Base-by-base conservation (phyloP, 2,797 vertebrate genomes). In the Phrynocephalus forsythii region DNA sequence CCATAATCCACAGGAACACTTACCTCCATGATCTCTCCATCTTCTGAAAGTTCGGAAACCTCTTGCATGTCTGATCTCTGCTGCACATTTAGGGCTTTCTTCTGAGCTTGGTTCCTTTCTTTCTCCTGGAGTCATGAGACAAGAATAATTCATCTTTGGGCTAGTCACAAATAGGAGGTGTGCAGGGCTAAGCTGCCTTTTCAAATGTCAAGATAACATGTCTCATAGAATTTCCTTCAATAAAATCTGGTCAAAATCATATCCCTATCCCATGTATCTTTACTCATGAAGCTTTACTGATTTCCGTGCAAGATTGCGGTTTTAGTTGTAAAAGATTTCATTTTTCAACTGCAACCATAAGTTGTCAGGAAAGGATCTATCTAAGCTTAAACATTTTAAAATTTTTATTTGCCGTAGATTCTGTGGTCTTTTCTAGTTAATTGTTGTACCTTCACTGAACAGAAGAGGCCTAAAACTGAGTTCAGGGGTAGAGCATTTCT, bases 41-140 rank as follows among this genome's bases (percentile, higher is more conserved):
- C 87, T 1, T 33, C 48, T 38, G 1, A 0, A 0, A 76, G 75
- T 67, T 88, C 84, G 28, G 81, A 20, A 24, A 93, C 79, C 13
- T 81, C 82, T 28, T 33, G 50, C 48, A 92, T 87, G 52, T 94
- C 92, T 38, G 94, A 92, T 86, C 92, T 92, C 90, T 95, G 93
- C 90, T 93, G 90, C 0, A 83, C 28, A 11, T 85, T 90, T 94
- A 95, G 85, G 69, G 93, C 94, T 80, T 95, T 95, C 94, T 95
- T 96, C 68, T 94, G 95, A 6, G 72, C 91, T 78, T 71, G 93
- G 88, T 81, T 93, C 90, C 84, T 91, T 80, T 96, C 95, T 86
- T 75, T 95, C 38, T 95, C 94, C 96, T 95, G 83, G 77, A 89
- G n/a, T 0, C 84, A 82, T 0, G 0, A 16, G 24, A 72, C 6